These are phyloP conservation scores for Clupea harengus DNA, from an alignment of 2,113 vertebrate genomes.

Conservation along the genomic window DNA sequence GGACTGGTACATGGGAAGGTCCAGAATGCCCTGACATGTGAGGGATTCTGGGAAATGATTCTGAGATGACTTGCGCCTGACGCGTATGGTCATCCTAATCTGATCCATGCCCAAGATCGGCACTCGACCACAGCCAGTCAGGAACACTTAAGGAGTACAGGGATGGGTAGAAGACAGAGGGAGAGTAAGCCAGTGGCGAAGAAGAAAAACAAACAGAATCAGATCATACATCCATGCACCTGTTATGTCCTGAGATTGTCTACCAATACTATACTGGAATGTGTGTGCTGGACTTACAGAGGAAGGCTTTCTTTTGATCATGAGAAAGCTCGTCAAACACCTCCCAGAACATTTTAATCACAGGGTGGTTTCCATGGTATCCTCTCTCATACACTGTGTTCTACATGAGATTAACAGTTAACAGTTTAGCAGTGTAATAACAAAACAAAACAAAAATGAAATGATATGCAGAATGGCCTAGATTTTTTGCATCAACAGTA, in stretches of 20 bases:
- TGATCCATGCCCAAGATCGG: conserved; percentile 50
- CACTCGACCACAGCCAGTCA: conserved; percentile 67
- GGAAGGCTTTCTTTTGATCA: conserved; percentile 76
- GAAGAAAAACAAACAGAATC: not conserved
- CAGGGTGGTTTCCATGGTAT: conserved; percentile 69
- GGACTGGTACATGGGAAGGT: conserved; percentile 60
- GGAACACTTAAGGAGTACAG: conserved; percentile 63
- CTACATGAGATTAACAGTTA: conserved; percentile 54
- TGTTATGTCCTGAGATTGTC: not conserved
- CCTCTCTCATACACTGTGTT: conserved; percentile 69
- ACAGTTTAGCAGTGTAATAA: not conserved
- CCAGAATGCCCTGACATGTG: conserved; percentile 54
- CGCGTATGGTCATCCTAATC: conserved; percentile 57
- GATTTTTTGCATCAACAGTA: no score
- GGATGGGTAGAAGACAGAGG: not conserved
- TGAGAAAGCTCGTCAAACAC: conserved; percentile 74
- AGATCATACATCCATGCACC: no score
- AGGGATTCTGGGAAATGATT: conserved; percentile 58
- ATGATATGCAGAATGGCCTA: not conserved
- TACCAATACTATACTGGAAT: not conserved
- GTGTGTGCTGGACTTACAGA: conserved; percentile 67
- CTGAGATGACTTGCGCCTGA: conserved; percentile 32
- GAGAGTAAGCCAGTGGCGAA: not conserved
- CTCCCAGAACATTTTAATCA: conserved; percentile 77
- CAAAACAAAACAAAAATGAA: not conserved